Percentiles rank a stretch among this genome's conserved stretches.
Evolutionary conservation across 2,113 vertebrate genomes (phyloP).

Genomic region (Aptenodytes forsteri): DNA sequence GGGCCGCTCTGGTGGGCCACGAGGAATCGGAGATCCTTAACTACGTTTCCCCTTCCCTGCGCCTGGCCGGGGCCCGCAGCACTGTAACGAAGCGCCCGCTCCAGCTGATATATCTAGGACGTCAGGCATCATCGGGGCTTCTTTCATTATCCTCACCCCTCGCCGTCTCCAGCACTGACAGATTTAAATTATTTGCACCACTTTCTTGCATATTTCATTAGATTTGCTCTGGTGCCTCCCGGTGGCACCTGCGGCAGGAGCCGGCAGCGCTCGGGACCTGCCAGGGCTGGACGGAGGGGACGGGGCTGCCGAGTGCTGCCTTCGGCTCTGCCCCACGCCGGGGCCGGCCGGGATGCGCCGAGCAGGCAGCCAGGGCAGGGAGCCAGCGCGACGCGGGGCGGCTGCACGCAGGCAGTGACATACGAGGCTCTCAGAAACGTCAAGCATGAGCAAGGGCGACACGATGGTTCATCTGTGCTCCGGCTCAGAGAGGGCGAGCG

Average conservation of each 20-base stretch:
- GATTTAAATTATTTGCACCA: not conserved
- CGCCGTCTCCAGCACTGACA: not conserved
- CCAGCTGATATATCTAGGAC: not conserved
- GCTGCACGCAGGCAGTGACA: not conserved
- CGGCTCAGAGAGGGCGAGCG: not conserved
- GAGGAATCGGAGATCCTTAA: rapidly evolving
- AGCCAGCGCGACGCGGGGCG: rapidly evolving
- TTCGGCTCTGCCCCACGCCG: not conserved
- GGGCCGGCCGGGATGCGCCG: not conserved
- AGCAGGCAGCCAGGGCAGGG: not conserved
- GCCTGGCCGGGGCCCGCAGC: rapidly evolving
- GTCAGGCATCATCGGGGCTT: not conserved
- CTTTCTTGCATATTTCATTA: not conserved
- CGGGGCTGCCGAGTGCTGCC: rapidly evolving
- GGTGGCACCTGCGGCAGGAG: not conserved
- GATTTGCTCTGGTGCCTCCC: not conserved
- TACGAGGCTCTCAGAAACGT: rapidly evolving
- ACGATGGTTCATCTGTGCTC: rapidly evolving
- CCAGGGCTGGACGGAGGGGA: not conserved
- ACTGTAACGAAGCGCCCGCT: not conserved
- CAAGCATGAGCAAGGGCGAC: not conserved
- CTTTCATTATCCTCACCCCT: not conserved
- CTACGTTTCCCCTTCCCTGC: not conserved
- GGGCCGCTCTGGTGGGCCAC: not conserved
- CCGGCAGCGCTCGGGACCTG: rapidly evolving